Evolutionary conservation across 2,888 invertebrate species (phyloP).

Genomic region (Trissolcus brochymenae): DNA sequence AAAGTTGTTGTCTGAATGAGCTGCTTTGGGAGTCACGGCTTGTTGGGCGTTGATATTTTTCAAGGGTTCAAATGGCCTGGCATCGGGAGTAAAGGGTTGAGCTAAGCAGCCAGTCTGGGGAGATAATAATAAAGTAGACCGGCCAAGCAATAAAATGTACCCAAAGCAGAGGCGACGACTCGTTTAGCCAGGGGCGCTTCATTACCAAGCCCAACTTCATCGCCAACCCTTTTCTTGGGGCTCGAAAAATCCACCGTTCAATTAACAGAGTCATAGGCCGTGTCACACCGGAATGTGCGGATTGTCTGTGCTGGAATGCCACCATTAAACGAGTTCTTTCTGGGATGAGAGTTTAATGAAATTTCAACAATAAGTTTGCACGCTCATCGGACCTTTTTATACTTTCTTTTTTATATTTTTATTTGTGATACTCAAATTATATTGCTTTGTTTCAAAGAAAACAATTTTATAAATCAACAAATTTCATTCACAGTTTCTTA

Average conservation of each 20-base stretch:
- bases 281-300: constrained; percentile 55
- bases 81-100: constrained; percentile 72
- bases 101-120: constrained; percentile 67
- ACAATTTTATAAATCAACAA: too few species aligned
- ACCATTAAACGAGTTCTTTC: constrained; percentile 33
- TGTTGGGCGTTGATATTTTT: constrained; percentile 73
- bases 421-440: too few species aligned
- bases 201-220: constrained; percentile 75
- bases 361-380: constrained; percentile 21
- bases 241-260: constrained; percentile 59
- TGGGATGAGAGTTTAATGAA: constrained; percentile 36
- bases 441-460: too few species aligned
- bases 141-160: constrained; percentile 74
- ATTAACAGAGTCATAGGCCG: constrained; percentile 59
- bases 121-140: constrained; percentile 73
- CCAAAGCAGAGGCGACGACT: constrained; percentile 74
- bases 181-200: constrained; percentile 72
- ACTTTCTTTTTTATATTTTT: neutral
- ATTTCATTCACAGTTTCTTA: too few species aligned
- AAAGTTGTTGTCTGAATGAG: constrained; percentile 41
- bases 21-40: constrained; percentile 63
- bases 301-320: constrained; percentile 50
- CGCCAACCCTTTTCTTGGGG: constrained; percentile 70
- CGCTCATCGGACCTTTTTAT: neutral
- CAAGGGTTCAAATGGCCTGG: constrained; percentile 64